Evolutionary conservation across 2,113 vertebrate species (phyloP).

Genomic region (Phainopepla nitens): DNA sequence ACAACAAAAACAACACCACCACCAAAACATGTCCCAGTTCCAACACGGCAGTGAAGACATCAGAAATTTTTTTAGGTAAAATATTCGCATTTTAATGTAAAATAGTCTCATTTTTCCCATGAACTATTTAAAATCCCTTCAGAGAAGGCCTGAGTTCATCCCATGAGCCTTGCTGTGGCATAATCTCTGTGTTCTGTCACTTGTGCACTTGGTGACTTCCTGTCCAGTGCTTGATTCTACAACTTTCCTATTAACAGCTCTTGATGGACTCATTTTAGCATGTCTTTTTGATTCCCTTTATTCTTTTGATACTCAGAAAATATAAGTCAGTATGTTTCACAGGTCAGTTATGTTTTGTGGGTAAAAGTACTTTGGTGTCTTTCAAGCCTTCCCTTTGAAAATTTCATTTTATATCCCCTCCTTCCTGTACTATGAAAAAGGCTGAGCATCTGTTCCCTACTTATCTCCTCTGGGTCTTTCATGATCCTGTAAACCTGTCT

Average conservation of each 20-base stretch:
- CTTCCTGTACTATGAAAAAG: background rate
- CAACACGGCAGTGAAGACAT: background rate
- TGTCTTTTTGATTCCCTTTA: background rate
- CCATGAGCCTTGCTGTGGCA: fast-evolving
- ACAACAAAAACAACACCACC: background rate
- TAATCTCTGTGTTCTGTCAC: background rate
- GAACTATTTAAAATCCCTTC: background rate
- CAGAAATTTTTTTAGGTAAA: background rate
- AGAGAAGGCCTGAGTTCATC: background rate
- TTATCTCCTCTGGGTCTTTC: background rate
- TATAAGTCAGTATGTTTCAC: background rate
- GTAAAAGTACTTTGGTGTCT: background rate
- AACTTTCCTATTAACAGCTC: background rate
- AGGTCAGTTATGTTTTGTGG: background rate
- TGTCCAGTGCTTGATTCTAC: background rate
- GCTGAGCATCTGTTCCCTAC: background rate
- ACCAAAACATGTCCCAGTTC: background rate
- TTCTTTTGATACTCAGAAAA: background rate
- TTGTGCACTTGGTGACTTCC: background rate
- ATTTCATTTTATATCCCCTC: background rate
- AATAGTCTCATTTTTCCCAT: background rate
- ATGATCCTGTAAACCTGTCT: background rate
- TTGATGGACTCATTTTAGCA: background rate
- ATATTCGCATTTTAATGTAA: background rate
- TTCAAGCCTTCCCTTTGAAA: conserved; percentile 9